A percentile compares a stretch with the other conserved stretches of the same genome.
Evolutionary conservation across 1,140 invertebrate species (phyloP).

Genomic region (Drosophila lacteicornis): DNA sequence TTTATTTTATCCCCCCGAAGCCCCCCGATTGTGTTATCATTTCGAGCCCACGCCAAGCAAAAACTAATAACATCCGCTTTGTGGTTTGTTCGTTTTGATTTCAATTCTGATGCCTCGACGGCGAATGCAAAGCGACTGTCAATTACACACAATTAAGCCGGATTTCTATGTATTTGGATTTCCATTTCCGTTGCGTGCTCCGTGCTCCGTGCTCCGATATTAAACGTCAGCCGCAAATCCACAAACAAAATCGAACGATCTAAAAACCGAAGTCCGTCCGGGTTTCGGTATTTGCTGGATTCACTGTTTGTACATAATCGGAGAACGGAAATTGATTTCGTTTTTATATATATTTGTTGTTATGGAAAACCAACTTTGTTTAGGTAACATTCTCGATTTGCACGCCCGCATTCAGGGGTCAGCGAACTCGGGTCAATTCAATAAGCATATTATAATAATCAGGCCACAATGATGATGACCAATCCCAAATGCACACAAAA

Average conservation of each 20-base stretch:
- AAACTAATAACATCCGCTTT: slow-evolving; percentile 71
- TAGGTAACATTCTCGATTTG: slow-evolving; percentile 38
- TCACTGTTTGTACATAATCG: slow-evolving; percentile 25
- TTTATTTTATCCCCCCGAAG: neutral
- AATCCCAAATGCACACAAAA: slow-evolving; percentile 70
- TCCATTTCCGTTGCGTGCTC: slow-evolving; percentile 56
- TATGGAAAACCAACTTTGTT: slow-evolving; percentile 66
- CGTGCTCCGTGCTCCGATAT: slow-evolving; percentile 46
- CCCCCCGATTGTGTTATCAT: slow-evolving; percentile 3
- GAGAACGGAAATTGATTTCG: slow-evolving; percentile 77
- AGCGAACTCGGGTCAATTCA: slow-evolving; percentile 57
- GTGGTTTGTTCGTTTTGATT: slow-evolving; percentile 51
- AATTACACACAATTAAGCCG: slow-evolving; percentile 77
- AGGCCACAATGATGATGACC: slow-evolving; percentile 68
- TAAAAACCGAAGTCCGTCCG: slow-evolving; percentile 14
- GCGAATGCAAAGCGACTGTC: slow-evolving; percentile 65
- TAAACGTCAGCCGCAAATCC: slow-evolving; percentile 62
- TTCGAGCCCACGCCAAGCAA: slow-evolving; percentile 12
- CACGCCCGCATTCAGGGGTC: slow-evolving; percentile 34
- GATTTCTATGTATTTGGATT: slow-evolving; percentile 69
- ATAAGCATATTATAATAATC: slow-evolving; percentile 80
- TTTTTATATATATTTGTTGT: slow-evolving; percentile 64
- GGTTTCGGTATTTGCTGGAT: slow-evolving; percentile 12
- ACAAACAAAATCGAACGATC: slow-evolving; percentile 46
- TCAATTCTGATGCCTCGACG: slow-evolving; percentile 39